Conservation (phyloP, 2,888 invertebrate genomes). For the Acrobasis consociella region DNA sequence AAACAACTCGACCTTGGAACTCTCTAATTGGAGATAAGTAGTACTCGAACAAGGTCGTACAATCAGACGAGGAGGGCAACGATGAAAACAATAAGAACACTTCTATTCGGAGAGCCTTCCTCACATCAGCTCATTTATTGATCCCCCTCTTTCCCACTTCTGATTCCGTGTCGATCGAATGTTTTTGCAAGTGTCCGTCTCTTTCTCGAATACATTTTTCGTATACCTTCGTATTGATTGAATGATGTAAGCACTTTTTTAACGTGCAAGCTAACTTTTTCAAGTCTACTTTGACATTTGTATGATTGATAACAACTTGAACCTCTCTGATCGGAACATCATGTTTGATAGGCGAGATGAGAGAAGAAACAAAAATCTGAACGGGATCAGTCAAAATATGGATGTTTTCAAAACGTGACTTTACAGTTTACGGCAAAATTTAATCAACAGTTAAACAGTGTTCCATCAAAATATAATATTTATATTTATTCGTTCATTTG, state of each 20-base stretch:
- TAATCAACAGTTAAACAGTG: no score
- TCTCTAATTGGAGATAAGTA: slow-evolving; percentile 15
- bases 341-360: no score
- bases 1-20: slow-evolving; percentile 13
- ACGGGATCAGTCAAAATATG: no score
- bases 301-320: no score
- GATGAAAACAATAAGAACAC: neutral
- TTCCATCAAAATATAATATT: no score
- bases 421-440: no score
- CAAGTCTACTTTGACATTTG: no score
- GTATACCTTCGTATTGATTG: neutral
- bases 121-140: neutral
- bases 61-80: slow-evolving; percentile 1
- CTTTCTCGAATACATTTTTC: neutral
- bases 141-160: neutral
- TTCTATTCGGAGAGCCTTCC: neutral
- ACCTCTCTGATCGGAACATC: no score
- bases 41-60: slow-evolving; percentile 4
- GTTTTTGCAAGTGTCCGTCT: neutral
- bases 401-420: no score
- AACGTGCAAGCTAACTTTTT: no score
- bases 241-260: no score
- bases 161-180: neutral
- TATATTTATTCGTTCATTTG: neutral
- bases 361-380: neutral